Base-by-base conservation (phyloP, 2,113 vertebrate species). In the Pseudorectes ferrugineus region DNA sequence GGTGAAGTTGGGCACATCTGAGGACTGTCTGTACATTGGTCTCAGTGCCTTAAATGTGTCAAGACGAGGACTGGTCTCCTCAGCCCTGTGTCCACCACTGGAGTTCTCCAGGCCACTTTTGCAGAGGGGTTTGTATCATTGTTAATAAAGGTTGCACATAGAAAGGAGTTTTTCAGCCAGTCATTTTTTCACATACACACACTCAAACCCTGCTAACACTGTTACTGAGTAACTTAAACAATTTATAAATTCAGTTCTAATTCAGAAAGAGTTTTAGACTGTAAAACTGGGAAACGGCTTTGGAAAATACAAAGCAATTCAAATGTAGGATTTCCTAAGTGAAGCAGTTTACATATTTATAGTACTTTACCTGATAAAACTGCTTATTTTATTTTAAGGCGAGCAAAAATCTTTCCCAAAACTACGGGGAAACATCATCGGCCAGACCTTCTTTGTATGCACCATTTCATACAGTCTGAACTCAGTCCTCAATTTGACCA, bases 191-290 rank as follows among this genome's bases (percentile, higher is more conserved):
- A 65, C 25, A 24, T 12, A 12, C n/a, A 61, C 11, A 23, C 9
- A 23, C 2, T 8, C 12, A 43, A 75, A 78, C 28, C n/a, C 45
- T 48, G n/a, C 52, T 66, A 93, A 65, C 6, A 12, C 63, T 62
- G 61, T 93, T 89, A 78, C 87, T 72, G 85, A 88, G 73, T 76
- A 87, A 93, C n/a, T 75, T 70, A 81, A 92, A 58, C 20, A 14
- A 72, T 61, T 68, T 79, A 57, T 57, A 73, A 85, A 76, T 49
- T 68, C 45, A 68, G 3, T 73, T 94, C 71, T 89, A 49, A 57
- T 65, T 72, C 19, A 22, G 22, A 92, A 78, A 82, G 6, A 23
- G 13, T 68, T 87, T 75, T 51, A 72, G 66, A 85, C 43, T 52
- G 62, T 73, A 61, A 49, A 72, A 72, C 26, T 35, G 19, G 45